A percentile compares a stretch with the other conserved stretches of the same genome.
Conservation (phyloP, 35 echinoderm and acorn worm genomes). For the Ptychodera flava region DNA sequence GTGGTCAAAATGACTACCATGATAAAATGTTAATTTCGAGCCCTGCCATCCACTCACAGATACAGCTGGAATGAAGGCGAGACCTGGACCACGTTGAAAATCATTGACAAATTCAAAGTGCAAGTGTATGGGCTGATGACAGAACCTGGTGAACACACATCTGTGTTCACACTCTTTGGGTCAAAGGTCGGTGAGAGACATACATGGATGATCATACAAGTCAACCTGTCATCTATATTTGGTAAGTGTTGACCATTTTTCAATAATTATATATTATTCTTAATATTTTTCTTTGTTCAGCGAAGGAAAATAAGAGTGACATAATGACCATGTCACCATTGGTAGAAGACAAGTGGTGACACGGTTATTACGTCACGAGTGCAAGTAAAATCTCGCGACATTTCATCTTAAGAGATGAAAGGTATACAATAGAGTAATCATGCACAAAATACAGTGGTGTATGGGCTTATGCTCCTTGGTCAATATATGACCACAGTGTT, state of each 20-base stretch:
- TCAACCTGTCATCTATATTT: conserved; percentile 39
- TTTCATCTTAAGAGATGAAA: no score
- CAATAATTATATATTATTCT: no score
- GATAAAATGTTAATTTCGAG: conserved; percentile 45
- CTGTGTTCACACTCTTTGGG: conserved; percentile 79
- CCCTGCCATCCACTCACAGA: conserved; percentile 9
- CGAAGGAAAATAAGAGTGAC: no score
- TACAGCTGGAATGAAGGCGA: conserved; percentile 47
- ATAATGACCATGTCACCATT: no score
- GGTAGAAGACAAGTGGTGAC: no score
- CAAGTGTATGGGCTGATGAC: conserved; percentile 89
- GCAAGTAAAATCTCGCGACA: no score
- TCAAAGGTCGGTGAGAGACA: conserved; percentile 35
- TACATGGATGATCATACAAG: conserved; percentile 79
- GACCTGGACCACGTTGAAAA: conserved; percentile 44
- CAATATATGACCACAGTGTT: no score
- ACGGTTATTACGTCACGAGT: conserved; percentile 2
- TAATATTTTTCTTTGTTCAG: no score
- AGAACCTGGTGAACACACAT: conserved; percentile 71
- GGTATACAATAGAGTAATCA: no score
- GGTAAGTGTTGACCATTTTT: no score
- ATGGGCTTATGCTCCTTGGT: no score
- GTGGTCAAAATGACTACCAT: conserved; percentile 66
- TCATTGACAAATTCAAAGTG: conserved; percentile 49
- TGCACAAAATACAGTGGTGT: no score